These are phyloP conservation scores for Struthidea cinerea DNA, from an alignment of 2,113 vertebrate species.

Conservation along the genomic window DNA sequence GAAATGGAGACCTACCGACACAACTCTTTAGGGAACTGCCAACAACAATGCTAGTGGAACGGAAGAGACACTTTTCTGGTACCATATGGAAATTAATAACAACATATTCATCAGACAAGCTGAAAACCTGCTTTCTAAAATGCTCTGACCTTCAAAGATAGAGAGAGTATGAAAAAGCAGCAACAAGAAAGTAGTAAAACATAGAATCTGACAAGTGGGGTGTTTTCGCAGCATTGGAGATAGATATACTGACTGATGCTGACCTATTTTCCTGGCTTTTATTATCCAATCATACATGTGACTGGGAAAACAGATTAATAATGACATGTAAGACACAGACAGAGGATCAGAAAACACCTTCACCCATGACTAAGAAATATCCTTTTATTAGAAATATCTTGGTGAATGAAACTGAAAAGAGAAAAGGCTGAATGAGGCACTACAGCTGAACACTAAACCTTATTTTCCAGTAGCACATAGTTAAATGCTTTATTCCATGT, in stretches of 20 bases:
- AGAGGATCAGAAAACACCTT: neutral
- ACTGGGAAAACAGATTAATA: neutral
- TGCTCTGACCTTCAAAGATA: neutral
- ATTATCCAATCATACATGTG: neutral
- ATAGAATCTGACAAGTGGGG: neutral
- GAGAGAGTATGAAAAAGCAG: neutral
- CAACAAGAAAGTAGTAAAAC: neutral
- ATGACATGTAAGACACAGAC: neutral
- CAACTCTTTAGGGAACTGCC: neutral
- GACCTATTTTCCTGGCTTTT: conserved; percentile 8
- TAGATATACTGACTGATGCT: neutral
- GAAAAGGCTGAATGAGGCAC: neutral
- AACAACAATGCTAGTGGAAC: neutral
- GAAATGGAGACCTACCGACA: neutral
- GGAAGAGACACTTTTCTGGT: neutral
- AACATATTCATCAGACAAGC: neutral
- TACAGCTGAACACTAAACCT: neutral
- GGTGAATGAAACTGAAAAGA: neutral
- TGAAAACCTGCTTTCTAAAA: neutral
- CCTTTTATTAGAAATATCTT: neutral
- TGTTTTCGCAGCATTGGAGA: neutral
- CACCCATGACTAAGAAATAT: neutral
- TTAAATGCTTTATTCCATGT: conserved; percentile 32
- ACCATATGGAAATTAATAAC: neutral
- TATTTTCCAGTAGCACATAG: conserved; percentile 11